Evolutionary conservation across 2,888 invertebrate genomes (phyloP).

Genomic region (Sialis fuliginosa): DNA sequence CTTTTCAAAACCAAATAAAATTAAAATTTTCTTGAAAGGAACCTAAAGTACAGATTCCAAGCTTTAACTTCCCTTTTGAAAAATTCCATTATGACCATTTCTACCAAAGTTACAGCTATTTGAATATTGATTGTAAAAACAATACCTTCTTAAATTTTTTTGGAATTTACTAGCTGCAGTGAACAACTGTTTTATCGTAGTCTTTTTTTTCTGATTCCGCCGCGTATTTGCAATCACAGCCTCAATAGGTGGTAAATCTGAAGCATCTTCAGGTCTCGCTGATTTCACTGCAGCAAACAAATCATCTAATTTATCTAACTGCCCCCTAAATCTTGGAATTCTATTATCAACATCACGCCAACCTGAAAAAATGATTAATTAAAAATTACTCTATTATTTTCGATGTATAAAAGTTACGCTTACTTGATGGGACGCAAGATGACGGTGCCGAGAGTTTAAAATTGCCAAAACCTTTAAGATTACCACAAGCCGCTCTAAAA

Average conservation of each 20-base stretch:
- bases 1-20: too few species aligned
- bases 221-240: conserved; percentile 46
- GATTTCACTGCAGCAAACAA: conserved; percentile 54
- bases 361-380: conserved; percentile 28
- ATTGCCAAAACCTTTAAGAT: conserved; percentile 78
- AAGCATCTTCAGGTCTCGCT: conserved; percentile 36
- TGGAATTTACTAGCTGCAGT: conserved; percentile 94
- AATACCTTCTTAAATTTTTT: conserved; percentile 70
- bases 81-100: too few species aligned
- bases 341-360: conserved; percentile 73
- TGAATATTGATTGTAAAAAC: conserved; percentile 1
- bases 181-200: conserved; percentile 85
- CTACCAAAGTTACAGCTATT: background rate
- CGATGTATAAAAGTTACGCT: background rate
- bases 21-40: too few species aligned
- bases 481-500: conserved; percentile 83
- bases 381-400: background rate
- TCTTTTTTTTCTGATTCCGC: conserved; percentile 66
- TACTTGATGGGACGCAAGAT: conserved; percentile 79
- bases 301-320: conserved; percentile 52
- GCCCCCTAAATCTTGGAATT: conserved; percentile 43
- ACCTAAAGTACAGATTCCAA: too few species aligned
- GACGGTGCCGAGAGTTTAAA: conserved; percentile 60
- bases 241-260: conserved; percentile 36
- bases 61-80: too few species aligned